phyloP scores from a whole-genome alignment of 2,113 vertebrate genomes.

The Notarius quadriscutis region DNA sequence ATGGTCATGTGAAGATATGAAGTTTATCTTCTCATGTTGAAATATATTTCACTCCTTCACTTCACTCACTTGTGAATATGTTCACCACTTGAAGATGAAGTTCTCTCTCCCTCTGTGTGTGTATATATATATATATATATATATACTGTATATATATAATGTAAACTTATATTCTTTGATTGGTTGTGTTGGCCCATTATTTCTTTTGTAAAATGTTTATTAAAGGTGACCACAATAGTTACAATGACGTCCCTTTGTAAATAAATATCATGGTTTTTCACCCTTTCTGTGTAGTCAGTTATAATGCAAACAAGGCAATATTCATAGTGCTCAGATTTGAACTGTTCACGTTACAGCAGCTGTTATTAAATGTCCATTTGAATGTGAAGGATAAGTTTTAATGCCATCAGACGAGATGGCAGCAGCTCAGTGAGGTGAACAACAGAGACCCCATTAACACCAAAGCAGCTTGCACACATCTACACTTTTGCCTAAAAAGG shows the following conservation, averaged over 20 bases:
- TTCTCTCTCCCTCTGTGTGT: no score
- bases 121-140: no score
- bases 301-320: constrained; percentile 6
- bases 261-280: constrained; percentile 4
- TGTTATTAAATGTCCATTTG: constrained; percentile 52
- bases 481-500: constrained; percentile 34
- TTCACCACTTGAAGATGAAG: no score
- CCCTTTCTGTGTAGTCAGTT: neutral
- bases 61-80: no score
- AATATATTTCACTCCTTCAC: no score
- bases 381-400: constrained; percentile 38
- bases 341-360: constrained; percentile 30
- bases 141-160: no score
- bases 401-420: constrained; percentile 40
- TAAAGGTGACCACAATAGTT: constrained; percentile 1
- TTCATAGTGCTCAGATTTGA: constrained; percentile 35
- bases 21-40: no score
- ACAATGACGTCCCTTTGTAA: neutral
- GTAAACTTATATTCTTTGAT: neutral
- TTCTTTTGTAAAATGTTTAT: constrained; percentile 17
- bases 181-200: neutral
- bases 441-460: constrained; percentile 52
- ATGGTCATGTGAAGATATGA: no score
- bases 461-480: constrained; percentile 34
- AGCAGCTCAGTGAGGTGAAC: constrained; percentile 39